phyloP scores from a whole-genome alignment of 2,888 invertebrate genomes.

The Uloborus plumipes region DNA sequence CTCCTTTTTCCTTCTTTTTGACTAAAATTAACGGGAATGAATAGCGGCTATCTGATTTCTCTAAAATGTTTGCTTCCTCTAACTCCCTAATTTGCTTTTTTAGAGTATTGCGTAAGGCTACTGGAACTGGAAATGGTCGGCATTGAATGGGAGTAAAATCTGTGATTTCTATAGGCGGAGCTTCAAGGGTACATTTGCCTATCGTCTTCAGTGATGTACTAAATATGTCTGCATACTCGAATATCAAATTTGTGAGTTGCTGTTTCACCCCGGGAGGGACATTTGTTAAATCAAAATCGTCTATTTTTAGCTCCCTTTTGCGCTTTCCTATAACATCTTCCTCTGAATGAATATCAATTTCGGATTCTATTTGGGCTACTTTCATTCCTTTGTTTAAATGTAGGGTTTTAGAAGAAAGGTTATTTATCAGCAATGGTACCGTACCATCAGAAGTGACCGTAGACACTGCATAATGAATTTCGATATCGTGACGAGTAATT shows the following conservation, averaged over 20 bases:
- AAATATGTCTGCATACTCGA: conserved; percentile 12
- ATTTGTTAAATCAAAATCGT: no score
- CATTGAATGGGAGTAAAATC: not conserved
- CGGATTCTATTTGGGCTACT: not conserved
- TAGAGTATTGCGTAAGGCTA: not conserved
- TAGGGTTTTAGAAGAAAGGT: not conserved
- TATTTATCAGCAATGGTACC: not conserved
- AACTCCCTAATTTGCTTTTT: not conserved
- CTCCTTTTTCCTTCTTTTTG: no score
- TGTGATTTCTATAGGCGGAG: conserved; percentile 1
- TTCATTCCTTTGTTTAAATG: conserved; percentile 10
- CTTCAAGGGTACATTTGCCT: conserved; percentile 5
- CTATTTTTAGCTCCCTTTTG: no score
- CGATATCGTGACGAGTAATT: not conserved
- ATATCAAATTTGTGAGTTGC: not conserved
- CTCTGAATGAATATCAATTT: not conserved
- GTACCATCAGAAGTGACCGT: not conserved
- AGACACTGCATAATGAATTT: conserved; percentile 5
- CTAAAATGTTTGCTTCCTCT: not conserved
- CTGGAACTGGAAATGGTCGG: not conserved
- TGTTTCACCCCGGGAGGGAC: not conserved
- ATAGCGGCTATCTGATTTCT: conserved; percentile 1
- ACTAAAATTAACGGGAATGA: not conserved
- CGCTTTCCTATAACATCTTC: not conserved
- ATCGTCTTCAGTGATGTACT: not conserved